Percentiles rank a stretch among this genome's conserved stretches.
Conservation (phyloP, 2,888 invertebrate genomes). For the Euproctis similis region DNA sequence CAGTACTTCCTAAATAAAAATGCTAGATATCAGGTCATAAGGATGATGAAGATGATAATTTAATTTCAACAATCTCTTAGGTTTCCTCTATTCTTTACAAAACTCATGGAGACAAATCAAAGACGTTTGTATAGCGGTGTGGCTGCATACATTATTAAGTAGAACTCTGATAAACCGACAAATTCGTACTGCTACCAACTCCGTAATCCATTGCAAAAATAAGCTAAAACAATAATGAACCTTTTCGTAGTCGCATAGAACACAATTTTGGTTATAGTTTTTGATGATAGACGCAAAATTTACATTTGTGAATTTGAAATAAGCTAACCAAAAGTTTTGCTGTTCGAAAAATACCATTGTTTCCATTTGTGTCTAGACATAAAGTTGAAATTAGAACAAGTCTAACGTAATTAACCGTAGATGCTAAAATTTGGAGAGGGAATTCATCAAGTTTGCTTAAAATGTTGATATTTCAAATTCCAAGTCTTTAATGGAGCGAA, state of each 20-base stretch:
- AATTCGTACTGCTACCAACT: slow-evolving; percentile 23
- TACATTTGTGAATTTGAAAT: slow-evolving; percentile 15
- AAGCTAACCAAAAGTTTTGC: slow-evolving; percentile 12
- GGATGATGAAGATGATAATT: neutral
- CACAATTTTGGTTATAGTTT: neutral
- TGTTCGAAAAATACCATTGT: slow-evolving; percentile 8
- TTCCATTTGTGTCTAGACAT: slow-evolving; percentile 6
- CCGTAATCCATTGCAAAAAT: neutral
- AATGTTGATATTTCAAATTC: slow-evolving; percentile 44
- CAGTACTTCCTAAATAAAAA: too few species aligned
- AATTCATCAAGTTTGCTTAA: slow-evolving; percentile 36
- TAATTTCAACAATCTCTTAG: too few species aligned
- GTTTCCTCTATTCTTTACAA: slow-evolving; percentile 16
- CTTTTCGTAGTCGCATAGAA: slow-evolving; percentile 6
- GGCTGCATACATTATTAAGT: slow-evolving; percentile 52
- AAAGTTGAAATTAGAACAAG: slow-evolving; percentile 16
- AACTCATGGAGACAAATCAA: slow-evolving; percentile 44
- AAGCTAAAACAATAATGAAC: slow-evolving; percentile 1
- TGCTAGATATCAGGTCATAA: too few species aligned
- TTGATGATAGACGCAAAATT: slow-evolving; percentile 1
- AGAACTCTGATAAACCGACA: slow-evolving; percentile 37
- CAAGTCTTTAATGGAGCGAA: slow-evolving; percentile 35
- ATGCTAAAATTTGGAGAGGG: slow-evolving; percentile 7
- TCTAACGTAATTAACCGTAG: neutral
- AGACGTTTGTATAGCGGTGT: slow-evolving; percentile 44